A percentile compares a stretch with the other conserved stretches of the same genome.
Evolutionary conservation across 2,113 vertebrate species (phyloP).

Genomic region (Zosterops borbonicus): DNA sequence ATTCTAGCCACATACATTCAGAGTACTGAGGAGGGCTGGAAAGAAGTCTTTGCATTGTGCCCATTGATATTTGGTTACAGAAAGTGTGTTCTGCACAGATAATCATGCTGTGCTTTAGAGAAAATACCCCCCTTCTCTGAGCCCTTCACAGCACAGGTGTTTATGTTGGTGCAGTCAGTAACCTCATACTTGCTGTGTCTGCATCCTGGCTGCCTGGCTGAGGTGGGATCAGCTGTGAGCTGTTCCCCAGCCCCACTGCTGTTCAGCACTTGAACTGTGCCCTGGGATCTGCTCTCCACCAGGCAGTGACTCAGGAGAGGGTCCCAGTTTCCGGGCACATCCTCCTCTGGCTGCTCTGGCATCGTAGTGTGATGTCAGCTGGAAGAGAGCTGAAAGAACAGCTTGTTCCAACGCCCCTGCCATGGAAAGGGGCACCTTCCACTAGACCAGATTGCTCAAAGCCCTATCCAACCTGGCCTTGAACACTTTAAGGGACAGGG

Average conservation of each 20-base stretch:
- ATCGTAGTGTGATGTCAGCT: rapidly evolving
- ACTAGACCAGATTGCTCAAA: neutral
- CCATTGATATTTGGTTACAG: rapidly evolving
- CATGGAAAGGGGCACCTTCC: neutral
- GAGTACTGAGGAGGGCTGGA: neutral
- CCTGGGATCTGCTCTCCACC: neutral
- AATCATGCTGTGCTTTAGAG: neutral
- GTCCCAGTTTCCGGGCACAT: neutral
- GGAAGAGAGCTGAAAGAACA: neutral
- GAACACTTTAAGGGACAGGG: neutral
- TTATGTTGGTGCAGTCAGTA: neutral
- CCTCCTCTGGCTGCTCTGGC: neutral
- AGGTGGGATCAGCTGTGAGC: rapidly evolving
- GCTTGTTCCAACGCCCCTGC: neutral
- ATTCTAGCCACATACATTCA: neutral
- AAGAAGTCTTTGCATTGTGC: neutral
- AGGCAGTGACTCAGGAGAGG: neutral
- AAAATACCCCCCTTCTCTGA: neutral
- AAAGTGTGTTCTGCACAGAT: neutral
- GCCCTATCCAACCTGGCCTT: neutral
- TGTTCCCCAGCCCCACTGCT: neutral
- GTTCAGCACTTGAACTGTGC: neutral
- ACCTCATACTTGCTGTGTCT: neutral
- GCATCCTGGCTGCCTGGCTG: neutral
- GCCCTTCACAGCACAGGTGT: neutral